Evolutionary conservation across 2,888 invertebrate genomes (phyloP), one percentile per base, ranked within the genome.

Genomic region (Leucoptera coffeella): DNA sequence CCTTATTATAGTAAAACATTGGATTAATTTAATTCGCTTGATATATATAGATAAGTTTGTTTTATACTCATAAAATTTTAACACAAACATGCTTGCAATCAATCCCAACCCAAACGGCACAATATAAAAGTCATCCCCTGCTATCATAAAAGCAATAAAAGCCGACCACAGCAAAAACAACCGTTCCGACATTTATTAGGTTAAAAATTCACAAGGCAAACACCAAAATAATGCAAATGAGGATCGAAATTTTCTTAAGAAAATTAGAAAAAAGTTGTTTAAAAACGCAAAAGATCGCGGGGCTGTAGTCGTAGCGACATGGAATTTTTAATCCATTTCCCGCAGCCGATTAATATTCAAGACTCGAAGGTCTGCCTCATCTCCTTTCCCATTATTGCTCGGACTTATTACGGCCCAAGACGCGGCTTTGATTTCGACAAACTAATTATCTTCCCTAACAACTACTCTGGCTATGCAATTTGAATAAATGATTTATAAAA

Each of bases 291-390:
- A 52, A 50, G 54, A 57, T 59, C 52, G 59, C 45, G 45, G 45
- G 49, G 44, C 45, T 48, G 43, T 47, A 45, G 55, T 54, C 50
- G 58, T 55, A 32, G 43, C 41, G 50, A 64, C 64, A 62, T 47
- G 57, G 67, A 64, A 62, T 67, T 67, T 67, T 72, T 72, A 72
- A 72, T 72, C 72, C 64, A 69, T 72, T 69, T 71, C 69, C 71
- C 55, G 46, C 41, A 47, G 64, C 52, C 61, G 61, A 72, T 72
- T 72, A 72, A 72, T 71, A 72, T 72, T 72, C 72, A 72, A 49
- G 52, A 43, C 65, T 48, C 56, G 65, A 45, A 41, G 56, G 72
- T 71, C 72, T 72, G 72, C 67, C 58, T 72, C 72, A 72, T 72
- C 72, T 72, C 72, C 72, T 71, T 32, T 40, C 37, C 50, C 50